Conservation (phyloP, 2,888 invertebrate species). For the Thysanoteuthis rhombus region DNA sequence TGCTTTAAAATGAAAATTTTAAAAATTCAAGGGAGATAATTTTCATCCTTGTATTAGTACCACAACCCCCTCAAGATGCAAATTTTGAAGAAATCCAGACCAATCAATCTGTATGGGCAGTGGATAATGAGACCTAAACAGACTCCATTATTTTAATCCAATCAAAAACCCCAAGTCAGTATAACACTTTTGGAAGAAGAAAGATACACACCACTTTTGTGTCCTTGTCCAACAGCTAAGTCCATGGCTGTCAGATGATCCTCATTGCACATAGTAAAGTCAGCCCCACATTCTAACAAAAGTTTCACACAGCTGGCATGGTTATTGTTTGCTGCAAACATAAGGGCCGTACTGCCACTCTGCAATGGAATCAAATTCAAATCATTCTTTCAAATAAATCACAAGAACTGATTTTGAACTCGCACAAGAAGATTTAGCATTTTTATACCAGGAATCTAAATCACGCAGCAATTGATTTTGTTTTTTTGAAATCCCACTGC, state of each 20-base stretch:
- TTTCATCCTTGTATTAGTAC: too few relatives aligned
- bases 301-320: slow-evolving; percentile 90
- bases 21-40: too few relatives aligned
- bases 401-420: neutral
- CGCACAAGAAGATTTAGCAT: too few relatives aligned
- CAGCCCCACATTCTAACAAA: slow-evolving; percentile 82
- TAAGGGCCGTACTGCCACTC: slow-evolving; percentile 88
- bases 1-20: too few relatives aligned
- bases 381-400: neutral
- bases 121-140: too few relatives aligned
- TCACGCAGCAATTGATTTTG: neutral
- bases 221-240: slow-evolving; percentile 78
- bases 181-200: too few relatives aligned
- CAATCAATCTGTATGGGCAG: too few relatives aligned
- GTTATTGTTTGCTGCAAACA: slow-evolving; percentile 90
- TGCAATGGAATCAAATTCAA: slow-evolving; percentile 61
- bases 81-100: too few relatives aligned
- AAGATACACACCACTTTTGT: slow-evolving; percentile 69
- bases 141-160: too few relatives aligned
- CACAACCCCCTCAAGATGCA: too few relatives aligned
- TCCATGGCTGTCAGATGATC: slow-evolving; percentile 86
- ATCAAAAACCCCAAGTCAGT: too few relatives aligned
- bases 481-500: too few relatives aligned
- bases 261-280: slow-evolving; percentile 82
- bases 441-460: neutral